phyloP scores from a whole-genome alignment of 1,140 invertebrate genomes.

The Arctopsyche grandis region DNA sequence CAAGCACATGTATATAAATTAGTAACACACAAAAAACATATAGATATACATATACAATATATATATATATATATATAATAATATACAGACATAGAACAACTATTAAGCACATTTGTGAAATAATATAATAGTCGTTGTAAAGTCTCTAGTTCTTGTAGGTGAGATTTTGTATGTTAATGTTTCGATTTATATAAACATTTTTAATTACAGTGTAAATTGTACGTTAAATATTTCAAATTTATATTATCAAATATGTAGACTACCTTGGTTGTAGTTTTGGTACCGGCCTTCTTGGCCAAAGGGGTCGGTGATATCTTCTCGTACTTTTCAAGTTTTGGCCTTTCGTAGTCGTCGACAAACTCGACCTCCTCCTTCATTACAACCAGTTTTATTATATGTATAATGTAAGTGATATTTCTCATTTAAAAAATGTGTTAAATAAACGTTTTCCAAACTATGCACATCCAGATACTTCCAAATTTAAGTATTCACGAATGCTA shows the following conservation, averaged over 20 bases:
- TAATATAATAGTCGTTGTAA: neutral
- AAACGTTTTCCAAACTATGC: too few relatives aligned
- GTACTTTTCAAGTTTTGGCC: slow-evolving; percentile 59
- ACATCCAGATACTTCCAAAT: too few relatives aligned
- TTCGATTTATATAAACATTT: neutral
- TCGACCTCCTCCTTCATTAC: slow-evolving; percentile 45
- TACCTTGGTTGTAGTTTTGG: slow-evolving; percentile 28
- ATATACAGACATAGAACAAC: neutral
- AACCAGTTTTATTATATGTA: neutral
- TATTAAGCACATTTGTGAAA: slow-evolving; percentile 16
- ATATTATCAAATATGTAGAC: neutral
- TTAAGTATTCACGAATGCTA: neutral
- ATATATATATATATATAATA: slow-evolving; percentile 8
- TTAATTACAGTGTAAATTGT: neutral
- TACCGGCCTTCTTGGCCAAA: slow-evolving; percentile 42
- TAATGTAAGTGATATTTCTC: neutral
- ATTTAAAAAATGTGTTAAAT: neutral
- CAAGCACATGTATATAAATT: slow-evolving; percentile 7
- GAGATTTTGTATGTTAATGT: neutral
- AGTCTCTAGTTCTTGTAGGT: neutral
- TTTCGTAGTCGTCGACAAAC: slow-evolving; percentile 56
- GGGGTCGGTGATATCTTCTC: slow-evolving; percentile 54
- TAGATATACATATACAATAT: slow-evolving; percentile 4
- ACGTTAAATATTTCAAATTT: neutral
- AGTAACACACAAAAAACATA: slow-evolving; percentile 9